Evolutionary conservation across 2,888 invertebrate species (phyloP).

Genomic region (Eudiplozoon nipponicum): DNA sequence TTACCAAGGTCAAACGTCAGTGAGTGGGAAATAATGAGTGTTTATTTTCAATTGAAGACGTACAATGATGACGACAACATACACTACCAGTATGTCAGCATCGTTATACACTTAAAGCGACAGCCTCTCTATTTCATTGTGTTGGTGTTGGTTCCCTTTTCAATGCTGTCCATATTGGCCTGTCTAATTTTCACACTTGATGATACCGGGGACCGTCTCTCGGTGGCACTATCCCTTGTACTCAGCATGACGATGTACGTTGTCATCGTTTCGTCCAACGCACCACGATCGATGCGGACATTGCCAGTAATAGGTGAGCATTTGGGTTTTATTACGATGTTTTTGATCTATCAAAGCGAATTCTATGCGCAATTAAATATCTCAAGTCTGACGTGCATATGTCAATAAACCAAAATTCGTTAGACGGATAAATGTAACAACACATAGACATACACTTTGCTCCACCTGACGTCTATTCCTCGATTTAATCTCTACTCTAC

Average conservation of each 20-base stretch:
- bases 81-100: constrained; percentile 10
- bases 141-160: constrained; percentile 13
- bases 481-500: too few species aligned
- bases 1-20: constrained; percentile 14
- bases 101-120: constrained; percentile 11
- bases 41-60: constrained; percentile 6
- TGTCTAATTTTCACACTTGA: constrained; percentile 14
- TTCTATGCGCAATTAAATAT: too few species aligned
- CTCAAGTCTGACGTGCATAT: too few species aligned
- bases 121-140: constrained; percentile 14
- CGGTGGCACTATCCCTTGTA: constrained; percentile 11
- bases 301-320: constrained; percentile 13
- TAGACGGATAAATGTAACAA: too few species aligned
- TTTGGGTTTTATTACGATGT: too few species aligned
- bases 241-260: constrained; percentile 15
- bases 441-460: too few species aligned
- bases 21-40: constrained; percentile 14
- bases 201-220: constrained; percentile 14
- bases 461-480: too few species aligned
- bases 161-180: constrained; percentile 13
- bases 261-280: constrained; percentile 14
- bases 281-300: constrained; percentile 14
- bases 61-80: constrained; percentile 3
- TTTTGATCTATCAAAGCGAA: too few species aligned
- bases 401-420: too few species aligned